phyloP scores from a whole-genome alignment of 2,797 vertebrate genomes.

The Thaleichthys pacificus region DNA sequence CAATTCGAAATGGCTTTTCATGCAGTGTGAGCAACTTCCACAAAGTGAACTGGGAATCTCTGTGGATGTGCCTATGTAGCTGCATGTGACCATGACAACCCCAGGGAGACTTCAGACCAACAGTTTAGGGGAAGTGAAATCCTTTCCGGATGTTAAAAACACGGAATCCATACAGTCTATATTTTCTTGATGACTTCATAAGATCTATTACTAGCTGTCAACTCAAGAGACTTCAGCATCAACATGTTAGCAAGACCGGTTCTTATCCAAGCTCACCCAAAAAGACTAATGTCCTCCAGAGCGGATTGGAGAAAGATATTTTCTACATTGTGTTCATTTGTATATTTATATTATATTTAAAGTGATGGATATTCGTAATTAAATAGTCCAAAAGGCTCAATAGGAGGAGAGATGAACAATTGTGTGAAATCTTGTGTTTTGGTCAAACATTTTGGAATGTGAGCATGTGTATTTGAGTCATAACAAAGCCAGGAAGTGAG shows the following conservation, averaged over 20 bases:
- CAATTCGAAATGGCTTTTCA: background rate
- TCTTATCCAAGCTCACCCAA: too few species aligned
- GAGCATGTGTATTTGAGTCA: constrained; percentile 13
- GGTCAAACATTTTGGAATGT: constrained; percentile 22
- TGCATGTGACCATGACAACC: constrained; percentile 16
- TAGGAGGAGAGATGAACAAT: constrained; percentile 3
- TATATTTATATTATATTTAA: background rate
- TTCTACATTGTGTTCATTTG: too few species aligned
- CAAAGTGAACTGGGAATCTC: background rate
- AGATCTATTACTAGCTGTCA: too few species aligned
- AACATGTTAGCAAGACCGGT: too few species aligned
- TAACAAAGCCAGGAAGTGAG: constrained; percentile 7
- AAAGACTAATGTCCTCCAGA: too few species aligned
- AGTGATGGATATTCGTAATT: background rate
- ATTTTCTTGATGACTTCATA: background rate
- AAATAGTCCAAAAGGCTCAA: background rate
- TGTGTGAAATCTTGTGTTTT: constrained; percentile 7
- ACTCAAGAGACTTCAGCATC: too few species aligned
- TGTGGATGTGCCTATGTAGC: background rate
- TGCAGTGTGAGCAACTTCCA: background rate
- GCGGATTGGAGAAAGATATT: too few species aligned
- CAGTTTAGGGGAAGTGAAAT: constrained; percentile 7
- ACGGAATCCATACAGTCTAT: background rate
- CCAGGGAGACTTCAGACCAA: constrained; percentile 10
- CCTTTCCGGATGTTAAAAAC: background rate